A percentile compares a stretch with the other conserved stretches of the same genome.
Evolutionary conservation across 2,888 invertebrate species (phyloP).

Genomic region (Apotomis betuletana): DNA sequence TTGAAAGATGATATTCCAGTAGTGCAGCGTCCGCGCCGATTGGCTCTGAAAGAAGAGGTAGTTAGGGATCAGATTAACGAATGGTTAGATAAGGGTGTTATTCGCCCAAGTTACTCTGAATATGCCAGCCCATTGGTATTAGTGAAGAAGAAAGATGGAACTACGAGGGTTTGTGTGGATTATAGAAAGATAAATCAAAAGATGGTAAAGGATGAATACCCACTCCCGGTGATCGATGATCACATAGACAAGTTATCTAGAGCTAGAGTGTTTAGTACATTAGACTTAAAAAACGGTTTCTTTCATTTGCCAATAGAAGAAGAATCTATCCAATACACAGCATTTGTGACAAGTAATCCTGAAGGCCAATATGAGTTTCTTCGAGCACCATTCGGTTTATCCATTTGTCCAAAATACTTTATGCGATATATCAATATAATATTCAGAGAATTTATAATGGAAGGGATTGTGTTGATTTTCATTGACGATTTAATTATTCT

Average conservation of each 20-base stretch:
- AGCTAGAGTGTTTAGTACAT: conserved; percentile 4
- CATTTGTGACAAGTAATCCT: conserved; percentile 37
- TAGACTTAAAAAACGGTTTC: conserved; percentile 1
- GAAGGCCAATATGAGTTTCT: conserved; percentile 36
- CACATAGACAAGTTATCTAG: background rate
- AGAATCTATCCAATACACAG: conserved; percentile 39
- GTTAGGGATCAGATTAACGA: background rate
- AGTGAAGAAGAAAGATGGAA: conserved; percentile 2
- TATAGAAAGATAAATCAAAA: conserved; percentile 8
- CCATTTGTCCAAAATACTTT: conserved; percentile 9
- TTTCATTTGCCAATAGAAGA: conserved; percentile 27
- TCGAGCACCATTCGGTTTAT: background rate
- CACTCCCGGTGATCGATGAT: conserved; percentile 11
- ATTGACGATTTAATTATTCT: conserved; percentile 12
- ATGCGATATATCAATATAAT: conserved; percentile 7
- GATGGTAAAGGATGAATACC: conserved; percentile 14
- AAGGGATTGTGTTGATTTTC: background rate
- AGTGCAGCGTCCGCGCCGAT: conserved; percentile 7
- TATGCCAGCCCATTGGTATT: conserved; percentile 7
- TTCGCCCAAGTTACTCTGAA: conserved; percentile 4
- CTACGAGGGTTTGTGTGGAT: conserved; percentile 8
- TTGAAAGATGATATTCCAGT: conserved; percentile 14
- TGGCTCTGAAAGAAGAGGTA: background rate
- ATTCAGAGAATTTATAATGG: background rate
- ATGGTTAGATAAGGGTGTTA: background rate